Base-by-base conservation (phyloP, 2,113 vertebrate genomes). In the Sinocyclocheilus rhinocerous region DNA sequence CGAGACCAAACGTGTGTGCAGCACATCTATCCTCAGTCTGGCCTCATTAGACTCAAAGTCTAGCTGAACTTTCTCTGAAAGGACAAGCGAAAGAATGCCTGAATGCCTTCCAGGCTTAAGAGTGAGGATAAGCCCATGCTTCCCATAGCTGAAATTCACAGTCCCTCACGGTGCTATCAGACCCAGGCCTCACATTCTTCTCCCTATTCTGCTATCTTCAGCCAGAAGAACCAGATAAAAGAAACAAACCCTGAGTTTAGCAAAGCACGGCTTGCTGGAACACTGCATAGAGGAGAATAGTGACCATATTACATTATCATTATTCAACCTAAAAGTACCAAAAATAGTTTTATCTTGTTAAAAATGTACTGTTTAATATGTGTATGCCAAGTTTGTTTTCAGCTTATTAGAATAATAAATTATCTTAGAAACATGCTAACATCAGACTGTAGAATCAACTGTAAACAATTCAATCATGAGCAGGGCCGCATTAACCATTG, bases 141-240 rank as follows among this genome's bases (percentile, higher is more conserved):
- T 57, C 52, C 84, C 85, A 86, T 75, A 81, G 78, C 85, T 86
- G 67, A 80, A 86, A 81, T 86, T 61, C 85, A 81, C 77, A 72
- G 84, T 63, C 85, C 11, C 85, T 86, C 77, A 80, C 1, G 2
- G n/a, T 59, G 77, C 78, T 65, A 81, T 81, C 85, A 86, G 48
- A 81, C 65, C 39, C 67, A 57, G 50, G 16, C 76, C 52, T 45
- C 29, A 39, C 85, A 82, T 86, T 86, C 69, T 63, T 82, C 78
- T 16, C 26, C n/a, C 52, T 82, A 86, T 82, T 82, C 85, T 76
- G 45, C 69, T 63, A 59, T 82, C 79, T 82, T 57, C 22, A 61
- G 45, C 39, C 85, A 65, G 36, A 16, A 63, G 24, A 39, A 45
- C 65, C 48, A 42, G 63, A 70, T 39, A 70, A 85, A 79, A 79